Evolutionary conservation across 1,140 invertebrate species (phyloP), one percentile per base, ranked within the genome.

Genomic region (Cydia pomonella): DNA sequence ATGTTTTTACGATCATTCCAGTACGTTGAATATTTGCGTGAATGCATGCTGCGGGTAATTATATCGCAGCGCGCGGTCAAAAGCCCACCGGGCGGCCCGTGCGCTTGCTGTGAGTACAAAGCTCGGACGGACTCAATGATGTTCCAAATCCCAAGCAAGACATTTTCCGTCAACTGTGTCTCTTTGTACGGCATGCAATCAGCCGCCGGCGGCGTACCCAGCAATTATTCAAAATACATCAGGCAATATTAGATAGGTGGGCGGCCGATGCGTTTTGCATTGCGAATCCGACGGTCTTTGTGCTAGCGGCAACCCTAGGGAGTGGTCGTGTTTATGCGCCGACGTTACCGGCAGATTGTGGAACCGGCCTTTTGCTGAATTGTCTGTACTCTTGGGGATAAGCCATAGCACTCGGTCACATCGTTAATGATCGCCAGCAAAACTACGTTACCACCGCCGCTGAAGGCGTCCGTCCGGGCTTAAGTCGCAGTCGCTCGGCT

Each of bases 161-260:
- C 88, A 90, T 88, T 88, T 89, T 88, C 86, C 84, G 83, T 84
- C 75, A 69, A 80, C 78, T 78, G 75, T 79, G 78, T 82, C 86
- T 84, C 86, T 90, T 88, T 91, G 87, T 89, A 82, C 79, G 79
- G 38, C 23, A 44, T 47, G 87, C 90, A 92, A 90, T 90, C 90
- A 90, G 83, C 82, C 84, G 82, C 77, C 83, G 81, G 79, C 81
- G 78, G 73, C 64, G 41, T 82, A 76, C 81, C 80, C 84, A 81
- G 87, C 89, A 92, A 92, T 91, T 92, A 92, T 92, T 92, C 90
- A 91, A 92, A 92, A 92, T 91, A 90, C 88, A 91, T 92, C 85
- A 84, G 86, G 83, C 90, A 87, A 90, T 91, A 91, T 92, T 91
- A 92, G 89, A 91, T 91, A 90, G 87, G 88, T 88, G 87, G 84